These are phyloP conservation scores for Polymixis lichenea DNA, from an alignment of 2,888 invertebrate species.

Conservation along the genomic window DNA sequence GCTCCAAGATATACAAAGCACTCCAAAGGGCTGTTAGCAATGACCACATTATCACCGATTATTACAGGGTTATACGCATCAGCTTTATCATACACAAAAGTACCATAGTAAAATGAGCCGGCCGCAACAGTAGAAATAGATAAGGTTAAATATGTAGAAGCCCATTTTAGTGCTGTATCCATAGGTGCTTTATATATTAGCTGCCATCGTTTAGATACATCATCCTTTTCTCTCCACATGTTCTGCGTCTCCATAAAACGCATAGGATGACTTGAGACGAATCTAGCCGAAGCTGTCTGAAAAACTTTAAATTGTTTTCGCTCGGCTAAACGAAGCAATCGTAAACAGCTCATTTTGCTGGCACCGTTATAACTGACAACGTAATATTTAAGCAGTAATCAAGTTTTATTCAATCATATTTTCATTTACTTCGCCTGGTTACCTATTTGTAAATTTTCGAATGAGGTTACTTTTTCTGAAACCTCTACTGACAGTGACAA, in stretches of 20 bases:
- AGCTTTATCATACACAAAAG: conserved; percentile 76
- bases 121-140: conserved; percentile 75
- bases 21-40: conserved; percentile 83
- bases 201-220: conserved; percentile 80
- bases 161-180: conserved; percentile 78
- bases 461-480: conserved; percentile 24
- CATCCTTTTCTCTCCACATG: conserved; percentile 81
- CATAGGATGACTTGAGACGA: conserved; percentile 76
- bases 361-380: background rate
- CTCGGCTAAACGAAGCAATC: conserved; percentile 71
- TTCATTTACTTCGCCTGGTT: background rate
- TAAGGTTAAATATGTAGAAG: conserved; percentile 79
- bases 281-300: conserved; percentile 70
- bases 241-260: conserved; percentile 82
- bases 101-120: conserved; percentile 78
- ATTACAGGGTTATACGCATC: conserved; percentile 79
- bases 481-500: conserved; percentile 3
- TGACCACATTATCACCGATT: conserved; percentile 79
- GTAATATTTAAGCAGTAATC: conserved; percentile 12
- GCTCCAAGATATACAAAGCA: conserved; percentile 80
- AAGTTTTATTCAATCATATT: conserved; percentile 8
- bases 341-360: conserved; percentile 77
- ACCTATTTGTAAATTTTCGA: background rate
- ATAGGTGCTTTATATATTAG: conserved; percentile 87
- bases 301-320: conserved; percentile 65